Percentiles rank a stretch among this genome's conserved stretches.
These are phyloP conservation scores for Neosilurus hyrtlii DNA, from an alignment of 2,797 vertebrate genomes.

Conservation along the genomic window DNA sequence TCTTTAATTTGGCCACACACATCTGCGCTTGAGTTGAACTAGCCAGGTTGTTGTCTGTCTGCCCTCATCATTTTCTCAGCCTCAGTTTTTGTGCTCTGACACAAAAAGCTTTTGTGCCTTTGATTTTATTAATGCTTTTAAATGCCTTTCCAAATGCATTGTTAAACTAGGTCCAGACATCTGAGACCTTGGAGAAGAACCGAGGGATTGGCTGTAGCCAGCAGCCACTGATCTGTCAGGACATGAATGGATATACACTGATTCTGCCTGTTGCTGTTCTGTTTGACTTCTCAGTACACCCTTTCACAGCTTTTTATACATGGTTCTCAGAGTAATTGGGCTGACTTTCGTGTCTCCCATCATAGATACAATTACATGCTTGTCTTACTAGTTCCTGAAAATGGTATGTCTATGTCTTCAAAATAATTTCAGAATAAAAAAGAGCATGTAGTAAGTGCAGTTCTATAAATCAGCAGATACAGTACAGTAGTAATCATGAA, in stretches of 20 bases:
- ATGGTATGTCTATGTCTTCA: not conserved
- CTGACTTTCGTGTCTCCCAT: not conserved
- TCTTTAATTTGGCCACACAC: constrained; percentile 43
- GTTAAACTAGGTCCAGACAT: constrained; percentile 6
- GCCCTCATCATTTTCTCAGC: constrained; percentile 50
- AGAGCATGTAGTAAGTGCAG: not conserved
- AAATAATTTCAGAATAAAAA: not conserved
- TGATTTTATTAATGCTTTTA: constrained; percentile 41
- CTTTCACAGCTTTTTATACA: constrained; percentile 38
- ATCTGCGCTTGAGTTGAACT: constrained; percentile 34
- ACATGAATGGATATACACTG: constrained; percentile 60
- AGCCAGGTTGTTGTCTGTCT: constrained; percentile 43
- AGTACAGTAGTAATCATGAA: not conserved
- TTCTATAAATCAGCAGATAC: not conserved
- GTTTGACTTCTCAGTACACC: constrained; percentile 1
- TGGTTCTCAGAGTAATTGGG: constrained; percentile 15
- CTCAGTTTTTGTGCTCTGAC: constrained; percentile 46
- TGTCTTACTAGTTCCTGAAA: not conserved
- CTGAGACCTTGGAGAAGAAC: constrained; percentile 29
- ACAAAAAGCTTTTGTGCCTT: constrained; percentile 39
- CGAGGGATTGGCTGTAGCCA: constrained; percentile 43
- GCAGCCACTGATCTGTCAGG: constrained; percentile 57
- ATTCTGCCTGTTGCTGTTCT: constrained; percentile 28
- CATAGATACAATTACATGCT: not conserved
- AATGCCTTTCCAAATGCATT: not conserved